These are phyloP conservation scores for Aquatica leii DNA, from an alignment of 2,888 invertebrate genomes.

Conservation along the genomic window DNA sequence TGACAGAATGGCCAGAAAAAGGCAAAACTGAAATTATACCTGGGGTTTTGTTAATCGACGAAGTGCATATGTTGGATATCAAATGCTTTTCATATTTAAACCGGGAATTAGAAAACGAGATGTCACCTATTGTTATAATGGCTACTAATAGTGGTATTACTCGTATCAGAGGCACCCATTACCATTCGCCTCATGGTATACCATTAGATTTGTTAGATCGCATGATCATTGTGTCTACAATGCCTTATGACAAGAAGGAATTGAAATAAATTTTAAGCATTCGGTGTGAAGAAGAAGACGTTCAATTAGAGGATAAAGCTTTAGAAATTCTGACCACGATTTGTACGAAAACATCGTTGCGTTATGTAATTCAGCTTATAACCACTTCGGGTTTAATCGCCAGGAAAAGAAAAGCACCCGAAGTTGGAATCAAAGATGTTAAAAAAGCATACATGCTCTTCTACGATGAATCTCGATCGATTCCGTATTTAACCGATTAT, in stretches of 20 bases:
- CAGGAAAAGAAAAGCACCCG: conserved; percentile 84
- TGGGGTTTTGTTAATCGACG: conserved; percentile 96
- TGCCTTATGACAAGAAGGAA: conserved; percentile 88
- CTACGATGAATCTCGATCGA: conserved; percentile 91
- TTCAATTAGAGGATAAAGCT: conserved; percentile 92
- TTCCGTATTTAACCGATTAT: conserved; percentile 93
- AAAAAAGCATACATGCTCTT: conserved; percentile 95
- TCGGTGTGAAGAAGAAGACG: conserved; percentile 97
- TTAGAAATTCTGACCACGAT: conserved; percentile 90
- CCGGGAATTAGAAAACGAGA: conserved; percentile 95
- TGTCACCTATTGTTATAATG: conserved; percentile 98
- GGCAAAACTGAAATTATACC: conserved; percentile 99
- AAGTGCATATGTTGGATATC: conserved; percentile 98
- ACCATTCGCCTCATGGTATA: conserved; percentile 95
- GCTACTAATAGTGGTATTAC: conserved; percentile 97
- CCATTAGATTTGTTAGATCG: conserved; percentile 96
- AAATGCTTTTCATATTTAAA: conserved; percentile 99
- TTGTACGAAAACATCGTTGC: conserved; percentile 90
- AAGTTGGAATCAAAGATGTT: conserved; percentile 88
- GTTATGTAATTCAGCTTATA: conserved; percentile 98
- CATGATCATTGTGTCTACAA: conserved; percentile 92
- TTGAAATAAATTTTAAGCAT: conserved; percentile 84
- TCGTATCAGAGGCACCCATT: conserved; percentile 92
- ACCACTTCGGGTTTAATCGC: conserved; percentile 96
- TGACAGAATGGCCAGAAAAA: conserved; percentile 98